A percentile compares a stretch with the other conserved stretches of the same genome.
Evolutionary conservation across 1,140 invertebrate species (phyloP).

Genomic region (Heliconius nattereri): DNA sequence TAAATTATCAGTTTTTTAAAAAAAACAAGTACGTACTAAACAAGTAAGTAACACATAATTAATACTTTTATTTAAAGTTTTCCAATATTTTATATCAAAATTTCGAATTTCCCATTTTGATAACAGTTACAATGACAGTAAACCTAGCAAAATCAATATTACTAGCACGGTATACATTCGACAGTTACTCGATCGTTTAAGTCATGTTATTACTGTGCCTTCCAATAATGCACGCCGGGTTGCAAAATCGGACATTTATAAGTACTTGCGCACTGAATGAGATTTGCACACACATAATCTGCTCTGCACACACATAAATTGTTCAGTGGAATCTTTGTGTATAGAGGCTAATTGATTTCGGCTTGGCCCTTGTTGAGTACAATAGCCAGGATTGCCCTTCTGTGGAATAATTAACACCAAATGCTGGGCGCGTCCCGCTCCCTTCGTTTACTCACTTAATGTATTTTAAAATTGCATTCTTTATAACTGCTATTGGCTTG

Average conservation of each 20-base stretch:
- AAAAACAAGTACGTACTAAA: too few species aligned
- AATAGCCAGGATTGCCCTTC: slow-evolving; percentile 45
- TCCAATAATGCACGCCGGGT: not conserved
- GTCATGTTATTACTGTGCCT: not conserved
- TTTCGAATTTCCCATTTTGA: not conserved
- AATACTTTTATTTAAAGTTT: not conserved
- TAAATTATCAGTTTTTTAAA: too few species aligned
- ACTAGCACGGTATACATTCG: not conserved
- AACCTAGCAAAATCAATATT: not conserved
- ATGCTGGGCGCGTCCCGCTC: slow-evolving; percentile 50
- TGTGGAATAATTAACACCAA: slow-evolving; percentile 65
- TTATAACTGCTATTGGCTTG: slow-evolving; percentile 36
- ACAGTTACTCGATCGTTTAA: not conserved
- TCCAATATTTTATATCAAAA: not conserved
- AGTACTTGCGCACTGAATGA: slow-evolving; percentile 35
- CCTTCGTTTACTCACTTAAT: slow-evolving; percentile 57
- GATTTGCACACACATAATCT: slow-evolving; percentile 58
- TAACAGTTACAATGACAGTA: not conserved
- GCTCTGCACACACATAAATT: slow-evolving; percentile 57
- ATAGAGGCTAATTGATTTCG: slow-evolving; percentile 66
- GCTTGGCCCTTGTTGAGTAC: slow-evolving; percentile 50
- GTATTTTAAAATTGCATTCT: slow-evolving; percentile 55
- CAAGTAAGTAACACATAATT: too few species aligned
- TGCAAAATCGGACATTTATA: not conserved
- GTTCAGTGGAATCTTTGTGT: slow-evolving; percentile 54